Evolutionary conservation across 2,888 invertebrate genomes (phyloP), one percentile per base, ranked within the genome.

Genomic region (Epistrophella euchroma): DNA sequence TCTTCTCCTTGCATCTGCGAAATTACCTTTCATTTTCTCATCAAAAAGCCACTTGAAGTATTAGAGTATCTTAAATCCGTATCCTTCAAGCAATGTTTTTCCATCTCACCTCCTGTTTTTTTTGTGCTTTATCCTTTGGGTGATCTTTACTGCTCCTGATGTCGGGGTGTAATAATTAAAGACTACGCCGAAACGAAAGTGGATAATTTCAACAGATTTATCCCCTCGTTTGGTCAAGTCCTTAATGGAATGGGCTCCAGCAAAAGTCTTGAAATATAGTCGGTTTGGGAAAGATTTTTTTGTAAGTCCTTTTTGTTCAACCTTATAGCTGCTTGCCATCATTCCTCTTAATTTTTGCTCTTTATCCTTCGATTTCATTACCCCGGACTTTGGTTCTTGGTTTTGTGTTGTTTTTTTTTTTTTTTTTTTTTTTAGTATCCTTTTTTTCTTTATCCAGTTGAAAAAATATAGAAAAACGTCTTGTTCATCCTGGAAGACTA

Each of bases 21-120:
- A 91, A 91, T 91, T 91, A 91, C 91, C 91, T 91, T 91, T 91
- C 90, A 90, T 91, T 91, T 91, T 91, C 88, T 89, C 90, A 90
- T 90, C 90, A 91, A 91, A 90, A 90, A 91, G 86, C 90, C 91
- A 91, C 91, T 91, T 91, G 91, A 91, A 91, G 89, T 55, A 66
- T 66, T 60, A 60, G 60, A 73, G 81, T 68, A 70, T 74, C 71
- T 71, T 45, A 72, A 40, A 45, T 43, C 47, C 68, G 68, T 55
- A 62, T 73, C 47, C 70, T 74, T 62, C 47, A 60, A 68, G 68
- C 73, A 71, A 72, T 81, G 79, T 66, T 66, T 75, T 81, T 76
- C 66, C 66, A 35, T 47, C 19, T 45, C 47, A 43, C 62, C 62
- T 62, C 28, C 56, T 11, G 17, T 60, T 22, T 11, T 32, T 60